These are phyloP conservation scores for Serripes groenlandicus DNA, from an alignment of 2,888 invertebrate genomes.

Conservation along the genomic window DNA sequence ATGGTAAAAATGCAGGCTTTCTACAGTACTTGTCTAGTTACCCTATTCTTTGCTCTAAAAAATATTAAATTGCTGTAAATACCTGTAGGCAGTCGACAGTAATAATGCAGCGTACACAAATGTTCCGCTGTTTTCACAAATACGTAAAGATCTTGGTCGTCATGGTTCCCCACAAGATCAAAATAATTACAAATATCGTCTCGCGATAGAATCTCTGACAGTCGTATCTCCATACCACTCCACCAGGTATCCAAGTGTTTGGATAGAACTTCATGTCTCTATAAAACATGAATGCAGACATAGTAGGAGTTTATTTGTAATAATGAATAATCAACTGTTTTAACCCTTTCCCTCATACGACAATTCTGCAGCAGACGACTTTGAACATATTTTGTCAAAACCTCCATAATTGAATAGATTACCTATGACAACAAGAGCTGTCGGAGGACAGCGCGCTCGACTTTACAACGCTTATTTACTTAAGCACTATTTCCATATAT, in stretches of 20 bases:
- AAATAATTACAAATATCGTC: constrained; percentile 81
- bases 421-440: too few species aligned
- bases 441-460: too few species aligned
- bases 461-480: too few species aligned
- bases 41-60: neutral
- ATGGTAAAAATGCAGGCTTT: too few species aligned
- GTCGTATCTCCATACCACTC: constrained; percentile 79
- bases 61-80: neutral
- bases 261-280: constrained; percentile 62
- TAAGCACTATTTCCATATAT: too few species aligned
- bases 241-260: constrained; percentile 81
- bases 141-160: constrained; percentile 75
- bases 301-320: neutral
- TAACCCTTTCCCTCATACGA: too few species aligned
- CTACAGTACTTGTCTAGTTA: too few species aligned
- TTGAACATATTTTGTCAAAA: too few species aligned
- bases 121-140: constrained; percentile 81
- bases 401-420: too few species aligned
- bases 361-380: too few species aligned
- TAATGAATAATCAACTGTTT: neutral
- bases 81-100: constrained; percentile 77
- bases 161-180: constrained; percentile 80
- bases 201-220: constrained; percentile 75
- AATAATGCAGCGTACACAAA: constrained; percentile 76
- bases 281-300: neutral